A percentile compares a stretch with the other conserved stretches of the same genome.
Conservation (phyloP, 2,797 vertebrate genomes). For the Crocidura indochinensis region DNA sequence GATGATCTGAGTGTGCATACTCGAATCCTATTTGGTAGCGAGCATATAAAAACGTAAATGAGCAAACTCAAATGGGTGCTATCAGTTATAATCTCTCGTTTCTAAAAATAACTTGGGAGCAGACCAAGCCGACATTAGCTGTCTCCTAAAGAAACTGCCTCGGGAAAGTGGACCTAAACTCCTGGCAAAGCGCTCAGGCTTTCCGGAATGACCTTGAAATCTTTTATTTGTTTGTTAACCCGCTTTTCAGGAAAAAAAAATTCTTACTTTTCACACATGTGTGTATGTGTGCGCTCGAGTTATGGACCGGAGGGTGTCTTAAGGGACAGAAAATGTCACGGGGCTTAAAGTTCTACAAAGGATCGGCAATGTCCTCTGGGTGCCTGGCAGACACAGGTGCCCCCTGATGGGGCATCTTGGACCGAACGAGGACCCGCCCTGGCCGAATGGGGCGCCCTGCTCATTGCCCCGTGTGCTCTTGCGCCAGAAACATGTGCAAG, state of each 20-base stretch:
- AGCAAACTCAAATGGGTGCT: conserved; percentile 79
- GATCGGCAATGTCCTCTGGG: neutral
- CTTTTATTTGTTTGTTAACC: conserved; percentile 70
- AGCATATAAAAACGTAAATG: conserved; percentile 81
- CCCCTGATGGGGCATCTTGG: conserved; percentile 30
- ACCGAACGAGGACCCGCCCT: neutral
- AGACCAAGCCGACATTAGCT: conserved; percentile 79
- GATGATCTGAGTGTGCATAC: conserved; percentile 71
- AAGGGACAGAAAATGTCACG: neutral
- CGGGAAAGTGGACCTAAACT: conserved; percentile 82
- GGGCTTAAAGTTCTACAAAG: conserved; percentile 55
- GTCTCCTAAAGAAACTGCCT: conserved; percentile 77
- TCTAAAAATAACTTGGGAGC: conserved; percentile 83
- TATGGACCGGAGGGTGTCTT: conserved; percentile 24
- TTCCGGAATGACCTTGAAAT: conserved; percentile 82
- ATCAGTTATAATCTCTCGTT: conserved; percentile 82
- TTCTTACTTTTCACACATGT: conserved; percentile 62
- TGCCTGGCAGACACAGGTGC: neutral
- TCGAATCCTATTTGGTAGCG: conserved; percentile 77
- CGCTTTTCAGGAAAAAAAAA: conserved; percentile 82
- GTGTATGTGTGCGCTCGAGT: neutral
- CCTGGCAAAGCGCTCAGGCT: conserved; percentile 79
- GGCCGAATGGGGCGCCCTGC: neutral
- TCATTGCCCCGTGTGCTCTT: conserved; percentile 42
- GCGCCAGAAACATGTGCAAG: conserved; percentile 37